Conservation (phyloP, 2,113 vertebrate genomes). For the Calonectris borealis region DNA sequence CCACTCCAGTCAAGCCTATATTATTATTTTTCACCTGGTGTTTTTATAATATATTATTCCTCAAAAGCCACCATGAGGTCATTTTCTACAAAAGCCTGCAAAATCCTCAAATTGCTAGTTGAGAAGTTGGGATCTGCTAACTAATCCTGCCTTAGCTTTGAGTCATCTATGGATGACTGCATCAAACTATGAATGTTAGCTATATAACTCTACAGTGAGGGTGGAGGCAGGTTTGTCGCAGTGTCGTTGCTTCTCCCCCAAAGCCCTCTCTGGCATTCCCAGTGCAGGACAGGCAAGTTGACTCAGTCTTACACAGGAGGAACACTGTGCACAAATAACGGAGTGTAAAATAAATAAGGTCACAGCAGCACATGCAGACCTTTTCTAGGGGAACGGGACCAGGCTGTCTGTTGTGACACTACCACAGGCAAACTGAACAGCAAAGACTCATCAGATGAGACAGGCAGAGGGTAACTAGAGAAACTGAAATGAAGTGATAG, state of each 20-base stretch:
- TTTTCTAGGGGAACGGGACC: background rate
- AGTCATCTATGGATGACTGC: background rate
- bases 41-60: background rate
- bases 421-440: background rate
- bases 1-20: background rate
- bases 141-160: background rate
- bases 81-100: slow-evolving; percentile 14
- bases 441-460: background rate
- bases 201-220: background rate
- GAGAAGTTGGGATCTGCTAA: background rate
- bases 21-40: background rate
- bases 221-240: background rate
- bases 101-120: background rate
- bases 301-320: background rate
- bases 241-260: rapidly evolving
- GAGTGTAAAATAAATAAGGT: background rate
- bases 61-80: background rate
- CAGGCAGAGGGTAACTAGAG: background rate
- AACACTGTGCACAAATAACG: background rate
- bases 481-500: background rate
- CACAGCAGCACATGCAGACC: background rate
- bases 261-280: background rate
- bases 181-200: background rate
- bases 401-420: background rate
- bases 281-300: background rate